phyloP scores from a whole-genome alignment of 2,113 vertebrate species.

The Tautogolabrus adspersus region DNA sequence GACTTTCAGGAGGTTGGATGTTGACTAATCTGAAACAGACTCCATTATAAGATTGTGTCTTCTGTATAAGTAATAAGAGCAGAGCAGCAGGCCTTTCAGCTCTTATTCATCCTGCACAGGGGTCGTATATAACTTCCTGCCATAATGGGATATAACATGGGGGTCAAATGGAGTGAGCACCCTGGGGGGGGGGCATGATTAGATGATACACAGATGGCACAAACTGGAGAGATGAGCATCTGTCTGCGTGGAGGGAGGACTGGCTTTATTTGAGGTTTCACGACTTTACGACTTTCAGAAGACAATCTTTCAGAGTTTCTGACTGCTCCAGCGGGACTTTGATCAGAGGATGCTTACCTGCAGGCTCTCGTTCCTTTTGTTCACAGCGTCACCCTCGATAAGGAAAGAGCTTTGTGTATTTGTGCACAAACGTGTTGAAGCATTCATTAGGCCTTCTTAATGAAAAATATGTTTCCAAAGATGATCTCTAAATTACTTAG shows the following conservation, averaged over 20 bases:
- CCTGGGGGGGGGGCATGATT: slow-evolving; percentile 46
- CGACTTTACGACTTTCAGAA: background rate
- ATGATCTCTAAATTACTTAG: background rate
- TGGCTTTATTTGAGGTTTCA: slow-evolving; percentile 5
- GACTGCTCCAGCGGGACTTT: background rate
- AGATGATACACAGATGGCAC: slow-evolving; percentile 70
- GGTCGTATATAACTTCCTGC: slow-evolving; percentile 63
- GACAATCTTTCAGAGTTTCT: background rate
- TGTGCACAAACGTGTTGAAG: background rate
- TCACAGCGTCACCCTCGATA: background rate
- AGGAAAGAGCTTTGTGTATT: slow-evolving; percentile 3
- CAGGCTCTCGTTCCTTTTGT: slow-evolving; percentile 6
- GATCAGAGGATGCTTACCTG: background rate
- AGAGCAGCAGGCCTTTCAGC: slow-evolving; percentile 22
- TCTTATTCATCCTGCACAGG: slow-evolving; percentile 14
- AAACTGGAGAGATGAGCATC: slow-evolving; percentile 18
- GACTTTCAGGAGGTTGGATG: too few relatives aligned
- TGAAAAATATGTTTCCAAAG: background rate
- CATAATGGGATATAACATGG: slow-evolving; percentile 53
- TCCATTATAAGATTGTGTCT: slow-evolving; percentile 52
- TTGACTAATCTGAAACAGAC: slow-evolving; percentile 7
- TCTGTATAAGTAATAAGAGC: background rate
- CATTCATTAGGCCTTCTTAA: background rate
- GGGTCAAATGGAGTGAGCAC: slow-evolving; percentile 62
- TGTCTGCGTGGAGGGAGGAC: slow-evolving; percentile 1